These are phyloP conservation scores for Aphelenchoides avenae DNA, from an alignment of 1,140 invertebrate genomes.

Conservation along the genomic window DNA sequence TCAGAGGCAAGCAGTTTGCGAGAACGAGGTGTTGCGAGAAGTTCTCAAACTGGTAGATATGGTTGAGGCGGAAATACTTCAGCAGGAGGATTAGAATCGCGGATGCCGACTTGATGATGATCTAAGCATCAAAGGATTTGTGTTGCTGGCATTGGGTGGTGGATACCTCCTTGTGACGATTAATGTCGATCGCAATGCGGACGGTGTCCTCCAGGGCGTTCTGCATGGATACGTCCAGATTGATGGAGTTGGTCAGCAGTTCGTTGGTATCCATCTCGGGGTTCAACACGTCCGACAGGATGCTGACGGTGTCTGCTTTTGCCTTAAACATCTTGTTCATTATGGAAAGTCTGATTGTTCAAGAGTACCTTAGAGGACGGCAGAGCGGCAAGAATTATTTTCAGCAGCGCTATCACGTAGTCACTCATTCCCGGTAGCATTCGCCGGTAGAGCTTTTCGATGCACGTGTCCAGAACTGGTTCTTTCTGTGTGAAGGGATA, in stretches of 20 bases:
- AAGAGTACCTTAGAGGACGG: conserved; percentile 77
- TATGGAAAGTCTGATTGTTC: no score
- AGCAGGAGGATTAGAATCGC: conserved; percentile 84
- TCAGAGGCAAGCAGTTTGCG: conserved; percentile 96
- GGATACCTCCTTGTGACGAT: conserved; percentile 90
- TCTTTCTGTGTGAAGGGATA: conserved; percentile 55
- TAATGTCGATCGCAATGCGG: conserved; percentile 92
- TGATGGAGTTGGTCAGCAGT: conserved; percentile 56
- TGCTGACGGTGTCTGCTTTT: conserved; percentile 96
- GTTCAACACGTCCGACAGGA: conserved; percentile 84
- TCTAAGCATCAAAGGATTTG: conserved; percentile 66
- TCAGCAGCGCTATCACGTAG: conserved; percentile 66
- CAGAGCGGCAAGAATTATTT: conserved; percentile 91
- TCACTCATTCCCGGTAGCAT: conserved; percentile 51
- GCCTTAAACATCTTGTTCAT: conserved; percentile 63
- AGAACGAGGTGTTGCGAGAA: conserved; percentile 98
- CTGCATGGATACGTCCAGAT: conserved; percentile 36
- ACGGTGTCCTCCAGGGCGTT: conserved; percentile 78
- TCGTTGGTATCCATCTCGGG: conserved; percentile 53
- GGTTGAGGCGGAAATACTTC: conserved; percentile 98
- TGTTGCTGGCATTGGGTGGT: conserved; percentile 74
- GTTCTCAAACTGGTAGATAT: conserved; percentile 95
- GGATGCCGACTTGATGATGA: conserved; percentile 95
- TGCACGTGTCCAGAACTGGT: conserved; percentile 38
- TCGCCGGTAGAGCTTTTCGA: conserved; percentile 42